Base-by-base conservation (phyloP, 2,113 vertebrate genomes). In the Chlorodrepanis virens region DNA sequence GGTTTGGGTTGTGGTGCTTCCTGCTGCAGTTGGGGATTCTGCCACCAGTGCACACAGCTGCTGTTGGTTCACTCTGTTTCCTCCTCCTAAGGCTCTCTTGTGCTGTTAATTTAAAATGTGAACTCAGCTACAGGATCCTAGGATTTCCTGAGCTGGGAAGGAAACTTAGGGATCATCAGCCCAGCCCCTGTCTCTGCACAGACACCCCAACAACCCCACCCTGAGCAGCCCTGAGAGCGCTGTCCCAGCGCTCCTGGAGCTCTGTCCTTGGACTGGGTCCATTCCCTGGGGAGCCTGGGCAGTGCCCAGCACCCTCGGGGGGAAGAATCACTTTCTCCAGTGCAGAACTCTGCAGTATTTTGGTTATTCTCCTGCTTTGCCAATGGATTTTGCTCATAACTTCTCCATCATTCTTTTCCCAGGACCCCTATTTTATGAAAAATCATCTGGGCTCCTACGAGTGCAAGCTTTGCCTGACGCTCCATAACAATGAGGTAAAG, bases 371-470 rank as follows among this genome's bases (percentile, higher is more conserved):
- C 6, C 31, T 61, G 24, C 14, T 95, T 54, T 42, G 10, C 21
- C 14, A 0, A 0, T 12, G 18, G 23, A 14, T 78, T 80, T 86
- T 49, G 6, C 25, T 23, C 29, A 5, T 93, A 49, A 94, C 72
- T 71, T 81, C 28, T 42, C 4, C 18, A 49, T 39, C 4, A 24
- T 33, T 95, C 35, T 91, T 68, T 87, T 64, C 25, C 17, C 59
- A 98, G 98, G 99, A 99, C 49, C 99, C 99, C 0, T 99, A 99
- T 78, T 99, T 99, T 95, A 99, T 99, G 99, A 99, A 99, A 82
- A 99, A 99, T 90, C 99, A 99, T 87, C 96, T 99, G 97, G 99
- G 99, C 23, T 99, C 99, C 4, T 99, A 99, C 0, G 99, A 99
- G 76, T 99, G 99, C 95, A 99, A 99, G 93, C 98, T 99, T 33